Evolutionary conservation across 2,797 vertebrate genomes (phyloP), one percentile per base, ranked within the genome.

Genomic region (Thunnus albacares): DNA sequence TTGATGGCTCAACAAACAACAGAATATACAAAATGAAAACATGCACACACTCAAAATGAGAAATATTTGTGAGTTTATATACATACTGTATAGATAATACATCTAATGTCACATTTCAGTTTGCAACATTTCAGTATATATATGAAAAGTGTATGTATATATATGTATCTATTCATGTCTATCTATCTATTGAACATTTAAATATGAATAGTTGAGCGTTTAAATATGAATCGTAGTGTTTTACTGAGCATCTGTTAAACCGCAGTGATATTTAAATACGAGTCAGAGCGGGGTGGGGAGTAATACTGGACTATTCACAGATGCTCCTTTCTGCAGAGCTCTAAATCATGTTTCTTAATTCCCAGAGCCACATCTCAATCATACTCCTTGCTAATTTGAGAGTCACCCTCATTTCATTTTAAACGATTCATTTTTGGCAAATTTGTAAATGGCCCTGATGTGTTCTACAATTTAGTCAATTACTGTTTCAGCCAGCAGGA

Each of bases 381-480:
- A 98, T 98, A 98, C 97, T 97, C 96, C 96, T 96, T 98, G 97
- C 98, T 99, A 99, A 99, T 99, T 99, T 99, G 97, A 97, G 97
- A 98, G 96, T 97, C 97, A 97, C 97, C 97, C 97, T 99, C 98
- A 98, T 99, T 99, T 99, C 96, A 96, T 98, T 97, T 97, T 97
- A 97, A 98, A 98, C 96, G 97, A 98, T 98, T 99, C 98, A 98
- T 99, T 99, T 98, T 98, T 97, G 97, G 96, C 96, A 97, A 98
- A 98, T 99, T 99, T 99, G 96, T 99, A 99, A 99, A 98, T 98
- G 97, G 98, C 97, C 97, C 96, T 96, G 96, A 99, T 98, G 97
- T 98, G 97, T 98, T 99, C 97, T 97, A 98, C 98, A 99, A 99
- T 99, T 97, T 97, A 99, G 98, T 99, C 98, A 99, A 99, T 99